Conservation (phyloP, 1,140 invertebrate genomes). For the Camponotus floridanus region DNA sequence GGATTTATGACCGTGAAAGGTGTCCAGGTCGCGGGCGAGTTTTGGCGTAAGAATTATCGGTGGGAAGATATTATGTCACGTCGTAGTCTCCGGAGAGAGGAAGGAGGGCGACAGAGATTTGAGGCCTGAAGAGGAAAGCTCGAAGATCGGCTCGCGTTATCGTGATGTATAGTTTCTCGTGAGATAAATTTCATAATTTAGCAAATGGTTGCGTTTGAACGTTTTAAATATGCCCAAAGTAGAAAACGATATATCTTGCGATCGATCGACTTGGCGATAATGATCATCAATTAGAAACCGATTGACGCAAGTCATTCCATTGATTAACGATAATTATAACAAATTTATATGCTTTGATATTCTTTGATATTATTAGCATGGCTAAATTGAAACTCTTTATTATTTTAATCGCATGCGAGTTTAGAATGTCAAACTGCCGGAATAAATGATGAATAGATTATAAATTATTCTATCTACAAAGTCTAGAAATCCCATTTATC, state of each 20-base stretch:
- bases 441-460: slow-evolving; percentile 39
- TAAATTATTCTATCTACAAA: background rate
- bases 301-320: background rate
- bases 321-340: slow-evolving; percentile 13
- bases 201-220: background rate
- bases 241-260: slow-evolving; percentile 7
- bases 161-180: background rate
- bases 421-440: background rate
- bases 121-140: slow-evolving; percentile 1
- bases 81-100: background rate
- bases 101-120: slow-evolving; percentile 33
- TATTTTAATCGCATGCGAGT: slow-evolving; percentile 36
- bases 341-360: slow-evolving; percentile 27
- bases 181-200: slow-evolving; percentile 15
- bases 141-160: background rate
- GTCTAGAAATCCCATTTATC: background rate
- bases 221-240: background rate
- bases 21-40: slow-evolving; percentile 42
- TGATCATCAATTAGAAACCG: slow-evolving; percentile 17
- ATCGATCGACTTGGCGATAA: background rate
- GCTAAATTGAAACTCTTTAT: background rate
- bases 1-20: slow-evolving; percentile 58
- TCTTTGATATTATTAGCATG: background rate
- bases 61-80: slow-evolving; percentile 43
- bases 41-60: slow-evolving; percentile 61